These are phyloP conservation scores for Timema cristinae DNA, from an alignment of 2,888 invertebrate species.

Conservation along the genomic window DNA sequence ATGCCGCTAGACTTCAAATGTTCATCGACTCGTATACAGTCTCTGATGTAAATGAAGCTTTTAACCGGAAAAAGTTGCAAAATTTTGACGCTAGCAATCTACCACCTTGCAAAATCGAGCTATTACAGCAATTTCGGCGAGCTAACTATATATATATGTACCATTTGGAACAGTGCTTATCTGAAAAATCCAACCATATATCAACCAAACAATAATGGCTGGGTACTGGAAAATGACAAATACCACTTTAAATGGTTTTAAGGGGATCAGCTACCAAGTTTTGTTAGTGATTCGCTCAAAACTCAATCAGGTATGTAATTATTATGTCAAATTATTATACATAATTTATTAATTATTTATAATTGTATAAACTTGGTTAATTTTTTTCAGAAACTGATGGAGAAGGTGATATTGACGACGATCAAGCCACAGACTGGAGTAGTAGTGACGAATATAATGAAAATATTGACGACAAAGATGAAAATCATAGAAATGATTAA, in stretches of 20 bases:
- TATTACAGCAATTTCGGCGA: constrained; percentile 5
- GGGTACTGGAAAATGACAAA: no score
- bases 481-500: constrained; percentile 6
- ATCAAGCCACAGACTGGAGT: constrained; percentile 12
- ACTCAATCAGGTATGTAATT: no score
- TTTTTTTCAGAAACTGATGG: constrained; percentile 7
- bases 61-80: no score
- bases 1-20: background rate
- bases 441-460: constrained; percentile 11
- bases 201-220: constrained; percentile 2
- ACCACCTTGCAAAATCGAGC: constrained; percentile 10
- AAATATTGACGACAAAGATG: constrained; percentile 8
- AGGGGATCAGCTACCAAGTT: no score
- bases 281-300: no score
- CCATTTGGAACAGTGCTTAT: constrained; percentile 6
- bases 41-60: no score
- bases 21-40: constrained; percentile 11
- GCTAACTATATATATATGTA: background rate
- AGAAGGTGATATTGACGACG: background rate
- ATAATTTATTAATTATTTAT: background rate
- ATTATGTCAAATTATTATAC: no score
- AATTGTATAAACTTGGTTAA: constrained; percentile 8
- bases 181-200: constrained; percentile 2
- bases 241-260: no score
- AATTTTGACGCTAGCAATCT: no score